Conservation (phyloP, 2,113 vertebrate species). For the Perca fluviatilis region DNA sequence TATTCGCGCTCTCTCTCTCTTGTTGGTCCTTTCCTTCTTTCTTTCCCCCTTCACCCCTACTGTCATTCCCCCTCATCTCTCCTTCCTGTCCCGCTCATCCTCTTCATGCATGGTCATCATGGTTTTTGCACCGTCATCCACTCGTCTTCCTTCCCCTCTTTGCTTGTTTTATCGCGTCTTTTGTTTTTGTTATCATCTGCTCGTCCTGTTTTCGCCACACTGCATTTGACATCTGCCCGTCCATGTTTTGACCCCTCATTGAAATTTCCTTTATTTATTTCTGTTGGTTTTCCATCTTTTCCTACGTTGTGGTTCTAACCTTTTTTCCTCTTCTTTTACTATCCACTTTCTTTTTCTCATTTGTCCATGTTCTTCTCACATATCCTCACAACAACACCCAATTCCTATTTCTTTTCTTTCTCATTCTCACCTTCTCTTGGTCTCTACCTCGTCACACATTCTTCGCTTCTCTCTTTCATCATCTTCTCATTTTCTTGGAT, state of each 20-base stretch:
- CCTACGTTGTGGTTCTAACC: not conserved
- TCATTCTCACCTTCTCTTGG: not conserved
- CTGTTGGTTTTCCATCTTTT: not conserved
- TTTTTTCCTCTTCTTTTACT: not conserved
- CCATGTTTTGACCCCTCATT: not conserved
- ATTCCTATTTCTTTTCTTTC: too few species aligned
- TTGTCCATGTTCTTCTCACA: not conserved
- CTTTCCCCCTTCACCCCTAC: conserved; percentile 7
- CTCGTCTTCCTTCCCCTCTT: conserved; percentile 68
- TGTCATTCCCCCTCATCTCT: conserved; percentile 37
- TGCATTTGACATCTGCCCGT: conserved; percentile 42
- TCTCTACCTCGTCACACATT: not conserved
- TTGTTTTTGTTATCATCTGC: conserved; percentile 59
- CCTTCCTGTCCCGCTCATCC: conserved; percentile 37
- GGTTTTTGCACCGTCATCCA: conserved; percentile 69
- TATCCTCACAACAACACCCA: not conserved
- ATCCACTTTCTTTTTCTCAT: not conserved
- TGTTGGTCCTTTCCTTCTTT: conserved; percentile 22
- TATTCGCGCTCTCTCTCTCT: not conserved
- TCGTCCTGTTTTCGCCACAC: conserved; percentile 50
- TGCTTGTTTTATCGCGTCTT: not conserved
- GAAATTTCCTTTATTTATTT: not conserved
- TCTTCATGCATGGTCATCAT: not conserved
- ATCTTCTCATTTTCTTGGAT: conserved; percentile 17
- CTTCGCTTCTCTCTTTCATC: conserved; percentile 19